These are phyloP conservation scores for Cebidichthys violaceus DNA, from an alignment of 2,113 vertebrate species.

Conservation along the genomic window DNA sequence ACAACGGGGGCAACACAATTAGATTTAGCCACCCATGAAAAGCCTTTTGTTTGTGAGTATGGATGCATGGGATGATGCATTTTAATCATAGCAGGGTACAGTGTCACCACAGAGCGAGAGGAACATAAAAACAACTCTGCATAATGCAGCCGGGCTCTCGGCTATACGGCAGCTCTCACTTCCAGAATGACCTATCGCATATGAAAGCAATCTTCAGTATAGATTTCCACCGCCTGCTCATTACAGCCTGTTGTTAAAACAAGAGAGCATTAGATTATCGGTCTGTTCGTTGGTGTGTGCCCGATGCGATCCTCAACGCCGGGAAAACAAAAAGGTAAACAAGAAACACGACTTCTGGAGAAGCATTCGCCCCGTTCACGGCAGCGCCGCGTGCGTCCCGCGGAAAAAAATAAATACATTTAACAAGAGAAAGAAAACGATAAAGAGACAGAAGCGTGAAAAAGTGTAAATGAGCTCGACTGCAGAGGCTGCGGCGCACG, in stretches of 20 bases:
- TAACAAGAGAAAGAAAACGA: conserved; percentile 33
- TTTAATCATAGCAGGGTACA: conserved; percentile 62
- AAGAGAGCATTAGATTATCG: conserved; percentile 39
- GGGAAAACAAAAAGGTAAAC: conserved; percentile 24
- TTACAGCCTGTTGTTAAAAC: conserved; percentile 53
- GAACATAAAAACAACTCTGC: conserved; percentile 50
- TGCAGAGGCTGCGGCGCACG: conserved; percentile 45
- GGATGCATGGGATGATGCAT: conserved; percentile 63
- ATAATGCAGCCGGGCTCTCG: conserved; percentile 37
- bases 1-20: conserved; percentile 69
- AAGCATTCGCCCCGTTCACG: conserved; percentile 16
- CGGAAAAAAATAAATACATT: conserved; percentile 20
- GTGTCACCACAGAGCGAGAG: conserved; percentile 23
- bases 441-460: conserved; percentile 45
- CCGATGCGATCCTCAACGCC: not conserved
- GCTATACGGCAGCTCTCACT: conserved; percentile 33
- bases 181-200: conserved; percentile 52
- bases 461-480: conserved; percentile 56
- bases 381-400: conserved; percentile 21
- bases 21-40: conserved; percentile 77
- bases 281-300: conserved; percentile 21
- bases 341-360: not conserved
- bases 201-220: conserved; percentile 45
- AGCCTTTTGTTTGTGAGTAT: conserved; percentile 68
- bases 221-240: conserved; percentile 57